Conservation (phyloP, 1,140 invertebrate species). For the Drosophila ananassae region DNA sequence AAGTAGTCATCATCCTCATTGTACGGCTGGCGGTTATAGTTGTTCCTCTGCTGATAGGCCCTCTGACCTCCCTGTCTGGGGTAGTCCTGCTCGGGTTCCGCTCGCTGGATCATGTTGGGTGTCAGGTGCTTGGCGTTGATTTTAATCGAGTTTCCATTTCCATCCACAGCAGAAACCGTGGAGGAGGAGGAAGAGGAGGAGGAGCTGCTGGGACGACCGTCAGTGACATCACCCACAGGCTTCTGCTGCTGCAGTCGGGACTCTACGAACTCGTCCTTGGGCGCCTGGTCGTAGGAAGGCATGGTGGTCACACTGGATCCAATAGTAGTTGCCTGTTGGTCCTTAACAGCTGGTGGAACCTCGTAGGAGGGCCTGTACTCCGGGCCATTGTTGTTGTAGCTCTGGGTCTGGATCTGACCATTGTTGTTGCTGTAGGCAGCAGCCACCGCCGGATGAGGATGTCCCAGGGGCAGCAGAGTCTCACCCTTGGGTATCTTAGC, state of each 20-base stretch:
- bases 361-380: conserved; percentile 60
- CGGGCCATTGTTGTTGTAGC: conserved; percentile 56
- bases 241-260: conserved; percentile 59
- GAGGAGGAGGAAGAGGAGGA: conserved; percentile 17
- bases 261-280: conserved; percentile 72
- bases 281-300: conserved; percentile 65
- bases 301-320: conserved; percentile 75
- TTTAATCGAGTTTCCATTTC: conserved; percentile 65
- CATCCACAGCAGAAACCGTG: conserved; percentile 49
- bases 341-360: conserved; percentile 25
- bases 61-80: conserved; percentile 30
- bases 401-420: conserved; percentile 52
- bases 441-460: conserved; percentile 78
- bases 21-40: conserved; percentile 58
- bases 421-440: conserved; percentile 64
- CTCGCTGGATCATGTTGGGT: conserved; percentile 53
- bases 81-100: conserved; percentile 62
- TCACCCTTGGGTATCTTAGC: conserved; percentile 86
- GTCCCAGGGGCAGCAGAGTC: conserved; percentile 71
- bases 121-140: conserved; percentile 59
- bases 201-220: conserved; percentile 30
- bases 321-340: conserved; percentile 63
- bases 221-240: conserved; percentile 47
- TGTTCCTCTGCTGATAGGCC: conserved; percentile 48
- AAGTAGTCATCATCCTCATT: conserved; percentile 70